Evolutionary conservation across 2,797 vertebrate genomes (phyloP), one percentile per base, ranked within the genome.

Genomic region (Platalea minor): DNA sequence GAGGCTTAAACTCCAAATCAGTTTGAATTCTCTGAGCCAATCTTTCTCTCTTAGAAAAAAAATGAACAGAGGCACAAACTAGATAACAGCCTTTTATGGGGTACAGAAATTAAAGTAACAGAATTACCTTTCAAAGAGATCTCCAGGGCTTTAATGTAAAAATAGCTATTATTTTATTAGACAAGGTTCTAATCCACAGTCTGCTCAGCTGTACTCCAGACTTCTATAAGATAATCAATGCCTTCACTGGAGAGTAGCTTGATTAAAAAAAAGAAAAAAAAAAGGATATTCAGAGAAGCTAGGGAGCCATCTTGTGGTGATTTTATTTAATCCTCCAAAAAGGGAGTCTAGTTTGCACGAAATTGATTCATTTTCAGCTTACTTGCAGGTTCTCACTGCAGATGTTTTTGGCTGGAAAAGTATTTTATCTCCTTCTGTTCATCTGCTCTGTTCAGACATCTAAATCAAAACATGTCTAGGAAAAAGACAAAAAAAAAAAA

Each of bases 121-220:
- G 95, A 97, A 97, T 97, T 97, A 96, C 96, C 79, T 97, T 97
- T 97, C 95, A 97, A 97, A 97, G 94, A 96, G 78, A 96, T 97
- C 95, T 96, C 91, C 85, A 79, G 88, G 92, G 96, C 90, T 97
- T 97, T 97, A 96, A 97, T 97, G 95, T 97, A 97, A 97, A 97
- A 97, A 97, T 97, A 97, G 93, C 94, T 97, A 96, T 97, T 97
- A 97, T 97, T 97, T 97, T 97, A 97, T 97, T 96, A 97, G 96
- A 97, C 95, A 96, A 96, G 93, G 64, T 73, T 96, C 85, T 97
- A 97, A 97, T 97, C 97, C 96, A 93, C 92, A 95, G 93, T 89
- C 96, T 96, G 91, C 86, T 95, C 79, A 91, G 89, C 77, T 92
- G 94, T 96, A 91, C 76, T 95, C 83, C 80, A 93, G 95, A 96